Conservation (phyloP, 2,113 vertebrate species). For the Merops nubicus region DNA sequence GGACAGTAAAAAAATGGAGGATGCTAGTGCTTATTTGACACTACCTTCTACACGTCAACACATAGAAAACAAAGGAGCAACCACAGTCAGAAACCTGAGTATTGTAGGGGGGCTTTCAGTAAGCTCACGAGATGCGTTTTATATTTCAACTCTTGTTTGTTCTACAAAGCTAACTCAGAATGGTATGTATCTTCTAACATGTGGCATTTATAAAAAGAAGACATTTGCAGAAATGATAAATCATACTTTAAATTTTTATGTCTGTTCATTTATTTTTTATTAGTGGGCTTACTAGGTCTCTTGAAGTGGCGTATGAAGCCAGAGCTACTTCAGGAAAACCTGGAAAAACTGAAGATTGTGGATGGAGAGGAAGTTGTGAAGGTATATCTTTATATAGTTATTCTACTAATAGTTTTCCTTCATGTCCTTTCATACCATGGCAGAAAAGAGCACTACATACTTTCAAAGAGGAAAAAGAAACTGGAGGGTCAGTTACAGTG, state of each 20-base stretch:
- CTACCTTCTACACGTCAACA: slow-evolving; percentile 84
- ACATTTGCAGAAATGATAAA: not conserved
- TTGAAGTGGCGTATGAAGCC: slow-evolving; percentile 96
- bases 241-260: not conserved
- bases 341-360: slow-evolving; percentile 94
- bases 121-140: slow-evolving; percentile 91
- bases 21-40: slow-evolving; percentile 85
- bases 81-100: slow-evolving; percentile 84
- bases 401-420: not conserved
- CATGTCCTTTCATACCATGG: not conserved
- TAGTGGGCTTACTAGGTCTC: slow-evolving; percentile 93
- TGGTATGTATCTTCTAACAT: slow-evolving; percentile 72
- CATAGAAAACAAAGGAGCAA: slow-evolving; percentile 79
- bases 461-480: not conserved
- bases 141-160: slow-evolving; percentile 93
- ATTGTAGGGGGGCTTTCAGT: slow-evolving; percentile 84
- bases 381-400: slow-evolving; percentile 67
- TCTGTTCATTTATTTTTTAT: not conserved
- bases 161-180: slow-evolving; percentile 99
- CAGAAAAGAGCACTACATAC: not conserved
- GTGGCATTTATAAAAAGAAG: not conserved
- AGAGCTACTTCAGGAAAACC: slow-evolving; percentile 89
- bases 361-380: slow-evolving; percentile 98
- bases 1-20: slow-evolving; percentile 98
- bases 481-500: not conserved